A percentile compares a stretch with the other conserved stretches of the same genome.
phyloP scores from a whole-genome alignment of 37 sponge, comb jelly and placozoan genomes.

The Halichondria panicea region DNA sequence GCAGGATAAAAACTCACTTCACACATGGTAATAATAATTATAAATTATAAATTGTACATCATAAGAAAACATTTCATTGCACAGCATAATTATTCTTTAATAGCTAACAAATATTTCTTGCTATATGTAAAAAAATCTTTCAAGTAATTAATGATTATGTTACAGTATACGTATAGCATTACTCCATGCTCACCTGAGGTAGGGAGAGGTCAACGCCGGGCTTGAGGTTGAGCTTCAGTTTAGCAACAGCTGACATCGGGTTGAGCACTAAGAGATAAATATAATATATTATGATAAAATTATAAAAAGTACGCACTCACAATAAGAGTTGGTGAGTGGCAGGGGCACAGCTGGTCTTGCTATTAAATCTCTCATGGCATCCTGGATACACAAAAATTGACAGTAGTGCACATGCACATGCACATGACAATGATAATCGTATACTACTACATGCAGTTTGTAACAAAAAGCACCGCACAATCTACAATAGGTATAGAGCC shows the following conservation, averaged over 20 bases:
- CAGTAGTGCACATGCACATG: too few species aligned
- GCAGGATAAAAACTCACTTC: not conserved
- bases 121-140: too few species aligned
- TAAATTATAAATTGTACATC: slow-evolving; percentile 5
- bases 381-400: slow-evolving; percentile 14
- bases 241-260: slow-evolving; percentile 62
- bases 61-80: not conserved
- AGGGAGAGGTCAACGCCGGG: slow-evolving; percentile 36
- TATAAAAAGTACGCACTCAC: too few species aligned
- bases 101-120: too few species aligned
- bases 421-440: too few species aligned
- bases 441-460: too few species aligned
- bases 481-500: too few species aligned
- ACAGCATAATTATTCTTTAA: too few species aligned
- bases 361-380: slow-evolving; percentile 50
- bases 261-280: slow-evolving; percentile 48
- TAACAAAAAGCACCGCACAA: too few species aligned
- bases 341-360: slow-evolving; percentile 29
- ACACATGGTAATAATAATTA: too few species aligned
- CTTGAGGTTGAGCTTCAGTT: slow-evolving; percentile 54
- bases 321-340: slow-evolving; percentile 45
- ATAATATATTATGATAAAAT: too few species aligned
- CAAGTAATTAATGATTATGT: not conserved
- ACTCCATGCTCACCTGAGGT: slow-evolving; percentile 47
- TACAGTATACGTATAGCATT: not conserved